These are phyloP conservation scores for Ctenomys sociabilis DNA, from an alignment of 2,113 vertebrate species.

Conservation along the genomic window DNA sequence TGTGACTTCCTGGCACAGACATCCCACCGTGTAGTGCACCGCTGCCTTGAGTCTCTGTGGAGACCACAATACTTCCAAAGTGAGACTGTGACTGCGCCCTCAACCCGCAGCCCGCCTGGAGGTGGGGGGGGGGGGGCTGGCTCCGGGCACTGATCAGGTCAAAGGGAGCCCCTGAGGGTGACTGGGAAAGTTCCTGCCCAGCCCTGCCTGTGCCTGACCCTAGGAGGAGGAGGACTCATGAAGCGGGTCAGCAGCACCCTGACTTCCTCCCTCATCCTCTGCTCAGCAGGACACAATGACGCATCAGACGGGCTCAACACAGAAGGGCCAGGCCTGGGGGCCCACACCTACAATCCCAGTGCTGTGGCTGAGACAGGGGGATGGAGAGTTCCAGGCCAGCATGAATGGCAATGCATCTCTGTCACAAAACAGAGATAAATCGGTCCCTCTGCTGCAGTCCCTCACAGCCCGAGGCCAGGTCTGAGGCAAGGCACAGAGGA, in stretches of 20 bases:
- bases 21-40: slow-evolving; percentile 91
- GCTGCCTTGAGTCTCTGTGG: slow-evolving; percentile 93
- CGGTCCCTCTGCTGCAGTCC: neutral
- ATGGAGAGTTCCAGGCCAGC: neutral
- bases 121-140: neutral
- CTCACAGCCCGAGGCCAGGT: neutral
- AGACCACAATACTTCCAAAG: neutral
- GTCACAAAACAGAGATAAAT: neutral
- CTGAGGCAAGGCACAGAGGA: accelerated
- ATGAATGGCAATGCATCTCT: neutral
- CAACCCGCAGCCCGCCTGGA: neutral
- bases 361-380: neutral
- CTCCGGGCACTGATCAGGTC: neutral
- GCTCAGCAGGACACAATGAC: neutral
- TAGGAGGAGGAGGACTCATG: neutral
- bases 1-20: slow-evolving; percentile 87
- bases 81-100: neutral
- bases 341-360: neutral
- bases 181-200: neutral
- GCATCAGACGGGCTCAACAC: neutral
- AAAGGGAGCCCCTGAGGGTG: neutral
- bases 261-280: neutral
- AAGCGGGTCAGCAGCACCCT: accelerated
- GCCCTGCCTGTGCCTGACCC: neutral
- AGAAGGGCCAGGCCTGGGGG: neutral